A percentile compares a stretch with the other conserved stretches of the same genome.
These are phyloP conservation scores for Madoqua kirkii DNA, from an alignment of 2,113 vertebrate genomes.

Conservation along the genomic window DNA sequence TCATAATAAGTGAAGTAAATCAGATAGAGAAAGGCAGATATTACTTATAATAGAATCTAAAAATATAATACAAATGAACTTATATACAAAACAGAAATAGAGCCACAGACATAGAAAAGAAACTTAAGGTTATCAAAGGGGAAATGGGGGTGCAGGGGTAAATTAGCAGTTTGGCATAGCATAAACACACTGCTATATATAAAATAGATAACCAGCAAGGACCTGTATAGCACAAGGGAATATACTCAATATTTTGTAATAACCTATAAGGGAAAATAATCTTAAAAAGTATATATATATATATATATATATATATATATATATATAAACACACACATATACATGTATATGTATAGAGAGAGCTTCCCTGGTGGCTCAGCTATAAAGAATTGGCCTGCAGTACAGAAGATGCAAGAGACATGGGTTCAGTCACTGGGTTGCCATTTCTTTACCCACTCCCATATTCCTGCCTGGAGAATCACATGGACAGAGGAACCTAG, in stretches of 20 bases:
- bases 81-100: not conserved
- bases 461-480: not conserved
- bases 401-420: not conserved
- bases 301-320: too few relatives aligned
- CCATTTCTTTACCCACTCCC: not conserved
- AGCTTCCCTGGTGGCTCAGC: not conserved
- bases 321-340: not conserved
- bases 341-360: not conserved
- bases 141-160: not conserved
- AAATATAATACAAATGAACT: not conserved
- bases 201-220: not conserved
- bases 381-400: not conserved
- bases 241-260: not conserved
- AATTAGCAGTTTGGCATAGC: not conserved
- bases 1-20: not conserved
- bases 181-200: not conserved
- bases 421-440: not conserved
- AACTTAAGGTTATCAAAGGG: not conserved
- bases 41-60: not conserved
- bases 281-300: not conserved
- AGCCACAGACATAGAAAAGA: not conserved
- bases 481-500: not conserved
- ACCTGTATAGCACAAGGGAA: not conserved
- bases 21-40: not conserved
- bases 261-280: not conserved